Base-by-base conservation (phyloP, 2,113 vertebrate species). In the Thamnaconus septentrionalis region DNA sequence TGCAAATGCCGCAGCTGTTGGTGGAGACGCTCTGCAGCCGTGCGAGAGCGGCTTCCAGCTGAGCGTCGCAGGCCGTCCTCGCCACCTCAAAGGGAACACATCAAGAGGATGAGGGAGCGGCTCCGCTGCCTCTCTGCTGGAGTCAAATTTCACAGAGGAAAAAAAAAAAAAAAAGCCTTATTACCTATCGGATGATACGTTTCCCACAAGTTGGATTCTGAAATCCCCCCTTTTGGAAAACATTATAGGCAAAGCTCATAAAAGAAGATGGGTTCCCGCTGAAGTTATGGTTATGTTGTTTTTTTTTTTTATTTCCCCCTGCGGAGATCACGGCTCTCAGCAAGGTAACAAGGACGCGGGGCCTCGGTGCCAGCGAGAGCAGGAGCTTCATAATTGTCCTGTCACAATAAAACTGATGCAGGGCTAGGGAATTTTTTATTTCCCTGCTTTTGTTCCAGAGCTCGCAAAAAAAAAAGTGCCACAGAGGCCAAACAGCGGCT, bases 331-430 rank as follows among this genome's bases (percentile, higher is more conserved):
- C 51, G 81, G 81, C 79, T 83, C 78, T 71, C 66, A 82, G 87
- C 85, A 79, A 84, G 84, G 75, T 84, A 86, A 86, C 84, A 51
- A 67, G 73, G 61, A 78, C 68, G 73, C 73, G 52, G 18, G 18
- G 69, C 78, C 61, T 65, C 61, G 73, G 72, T 4, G 73, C 75
- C 76, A 53, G 73, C 75, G 78, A 69, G 81, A 85, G 75, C 63
- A 31, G 71, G 62, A 76, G 82, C 78, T 84, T 89, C 74, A 86
- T 86, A 84, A 89, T 88, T 83, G 78, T 81, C 71, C 76, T 86
- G 83, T 83, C 84, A 79, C 79, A 74, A 88, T 89, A 88, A 89
- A 90, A 88, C 69, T 88, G 83, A 89, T 86, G 80, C 66, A 86
- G 63, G 65, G 82, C 79, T 75, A 81, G 77, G 66, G 69, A 71